These are phyloP conservation scores for Drosophila neotestacea DNA, from an alignment of 2,888 invertebrate genomes.

Conservation along the genomic window DNA sequence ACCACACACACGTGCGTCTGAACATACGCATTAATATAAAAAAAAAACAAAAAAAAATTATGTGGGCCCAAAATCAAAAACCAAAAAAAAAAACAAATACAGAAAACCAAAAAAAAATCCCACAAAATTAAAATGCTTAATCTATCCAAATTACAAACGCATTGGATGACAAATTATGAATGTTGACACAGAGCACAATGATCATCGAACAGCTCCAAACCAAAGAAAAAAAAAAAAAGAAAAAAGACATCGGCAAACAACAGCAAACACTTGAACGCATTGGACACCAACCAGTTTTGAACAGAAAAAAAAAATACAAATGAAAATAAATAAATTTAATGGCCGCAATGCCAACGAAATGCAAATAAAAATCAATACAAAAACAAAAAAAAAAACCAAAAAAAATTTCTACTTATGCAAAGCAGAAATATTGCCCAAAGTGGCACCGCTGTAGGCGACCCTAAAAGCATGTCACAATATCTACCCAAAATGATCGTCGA, in stretches of 20 bases:
- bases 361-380: slow-evolving; percentile 67
- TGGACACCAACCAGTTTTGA: slow-evolving; percentile 60
- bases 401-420: slow-evolving; percentile 79
- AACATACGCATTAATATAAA: slow-evolving; percentile 11
- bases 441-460: slow-evolving; percentile 64
- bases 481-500: slow-evolving; percentile 49
- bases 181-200: slow-evolving; percentile 48
- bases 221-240: slow-evolving; percentile 6
- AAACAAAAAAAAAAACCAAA: slow-evolving; percentile 40
- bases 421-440: slow-evolving; percentile 79
- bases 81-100: slow-evolving; percentile 23
- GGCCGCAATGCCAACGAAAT: slow-evolving; percentile 75
- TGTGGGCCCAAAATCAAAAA: slow-evolving; percentile 43
- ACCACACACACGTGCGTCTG: not conserved
- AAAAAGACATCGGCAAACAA: slow-evolving; percentile 52
- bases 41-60: slow-evolving; percentile 6
- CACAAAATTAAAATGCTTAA: slow-evolving; percentile 54
- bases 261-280: slow-evolving; percentile 62
- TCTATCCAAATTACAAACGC: slow-evolving; percentile 70
- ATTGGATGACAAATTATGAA: slow-evolving; percentile 74
- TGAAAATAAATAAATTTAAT: slow-evolving; percentile 71
- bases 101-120: slow-evolving; percentile 36
- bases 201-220: slow-evolving; percentile 25
- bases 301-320: slow-evolving; percentile 42
- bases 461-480: slow-evolving; percentile 77